phyloP scores from a whole-genome alignment of 2,113 vertebrate genomes.

The Tachycineta bicolor region DNA sequence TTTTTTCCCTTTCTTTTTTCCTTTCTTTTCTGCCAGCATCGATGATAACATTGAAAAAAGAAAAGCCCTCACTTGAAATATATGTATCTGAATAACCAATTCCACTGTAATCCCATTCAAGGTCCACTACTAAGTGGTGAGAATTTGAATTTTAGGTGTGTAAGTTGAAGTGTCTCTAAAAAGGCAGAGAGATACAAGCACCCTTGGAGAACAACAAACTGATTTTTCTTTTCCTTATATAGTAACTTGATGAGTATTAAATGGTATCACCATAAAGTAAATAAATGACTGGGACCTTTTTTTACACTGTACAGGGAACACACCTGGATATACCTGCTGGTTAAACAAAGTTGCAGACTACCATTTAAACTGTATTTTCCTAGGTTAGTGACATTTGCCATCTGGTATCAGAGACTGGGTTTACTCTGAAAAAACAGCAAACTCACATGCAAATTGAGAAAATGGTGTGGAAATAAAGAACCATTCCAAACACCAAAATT shows the following conservation, averaged over 20 bases:
- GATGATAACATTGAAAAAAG: not conserved
- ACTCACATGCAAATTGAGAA: not conserved
- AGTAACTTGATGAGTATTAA: not conserved
- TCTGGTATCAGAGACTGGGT: not conserved
- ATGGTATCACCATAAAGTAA: not conserved
- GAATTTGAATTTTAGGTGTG: not conserved
- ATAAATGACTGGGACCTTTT: not conserved
- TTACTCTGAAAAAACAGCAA: not conserved
- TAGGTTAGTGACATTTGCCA: not conserved
- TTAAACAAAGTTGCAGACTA: not conserved
- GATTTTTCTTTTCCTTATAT: not conserved
- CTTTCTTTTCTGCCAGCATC: not conserved
- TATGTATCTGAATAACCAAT: not conserved
- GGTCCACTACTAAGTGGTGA: not conserved
- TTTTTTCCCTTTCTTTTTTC: no score
- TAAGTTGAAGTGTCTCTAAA: not conserved
- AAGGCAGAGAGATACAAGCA: not conserved
- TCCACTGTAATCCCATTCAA: not conserved
- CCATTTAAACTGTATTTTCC: not conserved
- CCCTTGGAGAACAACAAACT: not conserved
- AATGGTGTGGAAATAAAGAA: not conserved
- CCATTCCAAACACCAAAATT: not conserved
- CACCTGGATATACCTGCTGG: not conserved
- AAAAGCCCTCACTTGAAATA: not conserved
- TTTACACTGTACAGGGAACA: not conserved